Percentiles rank a stretch among this genome's conserved stretches.
Conservation (phyloP, 2,797 vertebrate genomes). For the Champsocephalus gunnari region DNA sequence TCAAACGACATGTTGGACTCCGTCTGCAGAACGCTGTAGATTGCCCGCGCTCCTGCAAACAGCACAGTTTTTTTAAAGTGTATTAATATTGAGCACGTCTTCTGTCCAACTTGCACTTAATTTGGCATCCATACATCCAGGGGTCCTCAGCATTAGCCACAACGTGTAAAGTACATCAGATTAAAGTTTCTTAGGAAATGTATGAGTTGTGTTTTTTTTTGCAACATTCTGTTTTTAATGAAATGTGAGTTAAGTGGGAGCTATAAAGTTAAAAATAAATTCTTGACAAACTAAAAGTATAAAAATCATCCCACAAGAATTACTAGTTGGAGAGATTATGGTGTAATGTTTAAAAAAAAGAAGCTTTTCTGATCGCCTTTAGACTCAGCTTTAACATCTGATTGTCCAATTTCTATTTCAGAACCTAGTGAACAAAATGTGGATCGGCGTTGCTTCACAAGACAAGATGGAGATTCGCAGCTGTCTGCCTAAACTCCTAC, state of each 20-base stretch:
- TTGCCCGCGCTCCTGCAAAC: no score
- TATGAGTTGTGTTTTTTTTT: background rate
- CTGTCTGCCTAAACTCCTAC: slow-evolving; percentile 96
- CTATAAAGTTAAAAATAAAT: background rate
- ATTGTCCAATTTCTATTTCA: slow-evolving; percentile 61
- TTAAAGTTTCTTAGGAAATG: background rate
- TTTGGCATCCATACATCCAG: background rate
- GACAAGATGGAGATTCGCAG: slow-evolving; percentile 98
- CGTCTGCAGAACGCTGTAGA: background rate
- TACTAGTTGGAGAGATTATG: background rate
- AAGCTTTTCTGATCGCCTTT: background rate
- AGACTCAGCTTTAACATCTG: background rate
- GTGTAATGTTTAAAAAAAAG: background rate
- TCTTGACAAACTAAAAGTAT: background rate
- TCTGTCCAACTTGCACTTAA: no score
- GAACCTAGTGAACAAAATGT: slow-evolving; percentile 99
- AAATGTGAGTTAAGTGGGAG: background rate
- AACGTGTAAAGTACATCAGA: background rate
- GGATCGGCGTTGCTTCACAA: slow-evolving; percentile 95
- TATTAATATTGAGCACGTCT: no score
- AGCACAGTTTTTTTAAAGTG: no score
- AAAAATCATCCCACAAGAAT: background rate
- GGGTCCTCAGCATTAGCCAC: background rate
- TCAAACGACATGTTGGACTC: background rate
- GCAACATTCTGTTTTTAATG: background rate